These are phyloP conservation scores for Parnassius mnemosyne DNA, from an alignment of 2,888 invertebrate genomes.

Conservation along the genomic window DNA sequence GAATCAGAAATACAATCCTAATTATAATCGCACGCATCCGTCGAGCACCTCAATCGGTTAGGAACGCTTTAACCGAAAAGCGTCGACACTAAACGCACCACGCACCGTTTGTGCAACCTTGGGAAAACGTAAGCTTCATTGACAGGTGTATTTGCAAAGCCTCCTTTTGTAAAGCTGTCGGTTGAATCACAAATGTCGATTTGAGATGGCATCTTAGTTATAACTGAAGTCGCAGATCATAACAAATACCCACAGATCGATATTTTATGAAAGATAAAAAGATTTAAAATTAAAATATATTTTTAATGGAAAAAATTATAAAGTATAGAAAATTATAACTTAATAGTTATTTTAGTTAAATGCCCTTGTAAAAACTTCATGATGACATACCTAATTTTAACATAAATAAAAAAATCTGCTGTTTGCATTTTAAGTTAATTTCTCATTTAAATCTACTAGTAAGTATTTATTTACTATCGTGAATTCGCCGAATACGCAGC, in stretches of 20 bases:
- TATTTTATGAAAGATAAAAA: no score
- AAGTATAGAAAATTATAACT: no score
- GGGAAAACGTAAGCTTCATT: slow-evolving; percentile 8
- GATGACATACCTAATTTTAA: no score
- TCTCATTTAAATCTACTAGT: no score
- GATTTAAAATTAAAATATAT: no score
- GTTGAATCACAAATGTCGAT: neutral
- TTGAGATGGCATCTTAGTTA: neutral
- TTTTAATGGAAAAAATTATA: no score
- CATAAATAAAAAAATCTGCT: no score
- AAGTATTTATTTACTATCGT: neutral
- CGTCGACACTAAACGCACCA: slow-evolving; percentile 14
- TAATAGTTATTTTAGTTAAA: no score
- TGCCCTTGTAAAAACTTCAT: no score
- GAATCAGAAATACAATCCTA: slow-evolving; percentile 81
- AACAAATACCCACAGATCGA: no score
- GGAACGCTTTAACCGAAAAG: slow-evolving; percentile 51
- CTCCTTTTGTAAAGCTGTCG: neutral
- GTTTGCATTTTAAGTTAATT: no score
- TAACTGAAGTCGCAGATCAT: no score
- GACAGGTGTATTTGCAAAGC: slow-evolving; percentile 14
- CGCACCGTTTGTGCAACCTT: slow-evolving; percentile 7
- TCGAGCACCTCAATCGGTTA: slow-evolving; percentile 74
- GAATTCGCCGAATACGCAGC: slow-evolving; percentile 3
- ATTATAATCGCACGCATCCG: slow-evolving; percentile 81